These are phyloP conservation scores for Spodoptera litura DNA, from an alignment of 1,140 invertebrate genomes.

Conservation along the genomic window DNA sequence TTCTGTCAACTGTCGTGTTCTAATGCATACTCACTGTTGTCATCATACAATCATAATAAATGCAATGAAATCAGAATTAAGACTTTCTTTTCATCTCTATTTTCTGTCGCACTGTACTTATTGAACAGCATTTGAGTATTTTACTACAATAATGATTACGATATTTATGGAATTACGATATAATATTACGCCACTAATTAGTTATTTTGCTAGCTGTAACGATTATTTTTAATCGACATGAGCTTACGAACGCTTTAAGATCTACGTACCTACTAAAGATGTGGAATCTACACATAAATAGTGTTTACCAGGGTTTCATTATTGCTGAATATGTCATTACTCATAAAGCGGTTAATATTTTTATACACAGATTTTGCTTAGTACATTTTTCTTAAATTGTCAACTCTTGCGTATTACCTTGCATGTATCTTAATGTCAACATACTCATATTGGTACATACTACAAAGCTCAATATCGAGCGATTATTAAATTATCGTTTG, in stretches of 20 bases:
- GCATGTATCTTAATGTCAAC: slow-evolving; percentile 8
- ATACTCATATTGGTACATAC: not conserved
- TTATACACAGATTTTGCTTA: slow-evolving; percentile 28
- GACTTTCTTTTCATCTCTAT: slow-evolving; percentile 34
- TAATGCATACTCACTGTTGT: slow-evolving; percentile 1
- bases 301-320: slow-evolving; percentile 28
- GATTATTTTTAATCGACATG: slow-evolving; percentile 64
- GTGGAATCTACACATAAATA: slow-evolving; percentile 30
- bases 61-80: not conserved
- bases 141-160: slow-evolving; percentile 27
- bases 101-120: slow-evolving; percentile 54
- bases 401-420: slow-evolving; percentile 6
- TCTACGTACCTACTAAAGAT: slow-evolving; percentile 53
- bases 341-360: slow-evolving; percentile 34
- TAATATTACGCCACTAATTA: slow-evolving; percentile 51
- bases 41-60: not conserved
- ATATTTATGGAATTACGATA: slow-evolving; percentile 34
- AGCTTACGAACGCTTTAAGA: slow-evolving; percentile 78
- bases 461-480: not conserved
- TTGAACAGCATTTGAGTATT: slow-evolving; percentile 52
- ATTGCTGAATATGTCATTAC: slow-evolving; percentile 19
- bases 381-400: not conserved
- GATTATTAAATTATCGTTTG: slow-evolving; percentile 22
- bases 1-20: not conserved
- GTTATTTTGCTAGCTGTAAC: slow-evolving; percentile 65